Evolutionary conservation across 1,140 invertebrate species (phyloP), one percentile per base, ranked within the genome.

Genomic region (Medauroidea extradentata): DNA sequence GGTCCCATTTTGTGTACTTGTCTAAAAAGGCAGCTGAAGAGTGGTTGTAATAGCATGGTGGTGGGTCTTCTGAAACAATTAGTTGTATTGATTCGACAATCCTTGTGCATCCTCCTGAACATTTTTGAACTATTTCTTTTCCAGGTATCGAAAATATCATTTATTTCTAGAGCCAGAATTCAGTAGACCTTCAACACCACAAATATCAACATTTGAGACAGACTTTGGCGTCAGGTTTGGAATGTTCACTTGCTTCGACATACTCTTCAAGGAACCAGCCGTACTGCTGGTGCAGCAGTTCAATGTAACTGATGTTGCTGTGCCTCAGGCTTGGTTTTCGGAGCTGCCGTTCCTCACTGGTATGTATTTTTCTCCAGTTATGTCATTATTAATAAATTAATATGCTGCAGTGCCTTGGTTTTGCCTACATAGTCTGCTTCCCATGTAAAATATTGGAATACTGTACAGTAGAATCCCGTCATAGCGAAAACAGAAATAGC

Each of bases 201-300:
- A 84, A 61, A 29, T 78, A 0, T 72, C 77, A 0, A 80, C 72
- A 3, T 93, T 94, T 60, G 72, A 75, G 4, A 93, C 91, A 0
- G 89, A 92, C 70, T 94, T 94, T 66, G 85, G 86, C 3, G 88
- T 91, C 0, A 85, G 78, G 14, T 94, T 96, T 69, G 91, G 90
- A 1, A 73, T 85, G 1, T 78, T 91, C 21, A 86, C 83, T 53
- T 89, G 88, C 62, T 89, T 89, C 63, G 91, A 94, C 69, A 78
- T 93, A 19, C 62, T 91, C 1, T 87, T 85, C 66, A 64, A 81
- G 43, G 68, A 78, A 3, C 90, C 91, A 0, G 73, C 81, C 0
- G 65, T 81, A 5, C 67, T 75, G 24, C 67, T 89, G 1, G 76
- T 86, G 0, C 63, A 77, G 21, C 72, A 81, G 24, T 57, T 74